Evolutionary conservation across 2,797 vertebrate genomes (phyloP).

Genomic region (Hybognathus amarus): DNA sequence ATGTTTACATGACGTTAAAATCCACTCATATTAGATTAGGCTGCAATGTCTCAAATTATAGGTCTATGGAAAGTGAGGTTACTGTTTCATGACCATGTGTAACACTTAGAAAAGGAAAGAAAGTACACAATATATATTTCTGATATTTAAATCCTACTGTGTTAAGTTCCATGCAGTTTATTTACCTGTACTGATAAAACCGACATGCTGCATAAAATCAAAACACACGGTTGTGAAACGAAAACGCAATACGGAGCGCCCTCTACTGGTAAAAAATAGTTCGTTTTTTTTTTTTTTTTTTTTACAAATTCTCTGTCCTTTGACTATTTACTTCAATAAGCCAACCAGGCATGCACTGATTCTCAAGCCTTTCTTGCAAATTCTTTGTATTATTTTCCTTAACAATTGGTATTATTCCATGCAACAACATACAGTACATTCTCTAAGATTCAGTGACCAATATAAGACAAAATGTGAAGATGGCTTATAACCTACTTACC

Average conservation of each 20-base stretch:
- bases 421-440: neutral
- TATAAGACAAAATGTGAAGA: neutral
- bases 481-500: neutral
- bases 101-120: neutral
- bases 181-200: neutral
- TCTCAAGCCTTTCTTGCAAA: neutral
- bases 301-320: neutral
- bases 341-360: neutral
- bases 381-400: neutral
- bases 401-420: neutral
- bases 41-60: neutral
- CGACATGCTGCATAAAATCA: neutral
- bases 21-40: neutral
- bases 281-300: no score
- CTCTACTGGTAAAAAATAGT: slow-evolving; percentile 25
- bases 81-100: neutral
- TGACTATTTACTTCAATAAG: neutral
- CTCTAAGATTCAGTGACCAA: neutral
- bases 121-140: neutral
- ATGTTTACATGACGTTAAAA: neutral
- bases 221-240: neutral
- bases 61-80: neutral
- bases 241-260: neutral
- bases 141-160: neutral
- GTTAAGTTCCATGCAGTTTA: neutral